Conservation (phyloP, 2,113 vertebrate genomes). For the Lipophrys pholis region DNA sequence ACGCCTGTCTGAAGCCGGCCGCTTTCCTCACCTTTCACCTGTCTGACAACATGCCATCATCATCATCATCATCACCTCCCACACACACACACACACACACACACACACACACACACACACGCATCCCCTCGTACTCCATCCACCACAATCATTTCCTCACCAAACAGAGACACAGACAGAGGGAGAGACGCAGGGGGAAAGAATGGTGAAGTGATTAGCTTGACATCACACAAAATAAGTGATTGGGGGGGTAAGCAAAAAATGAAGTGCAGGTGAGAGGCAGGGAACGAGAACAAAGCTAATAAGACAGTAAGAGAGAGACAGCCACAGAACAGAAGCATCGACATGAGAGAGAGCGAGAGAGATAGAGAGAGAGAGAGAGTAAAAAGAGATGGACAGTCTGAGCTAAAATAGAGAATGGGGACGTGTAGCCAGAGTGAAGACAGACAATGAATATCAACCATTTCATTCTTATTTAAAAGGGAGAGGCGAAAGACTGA, state of each 20-base stretch:
- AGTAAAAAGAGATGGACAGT: constrained; percentile 20
- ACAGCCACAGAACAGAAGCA: constrained; percentile 25
- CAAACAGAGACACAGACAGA: constrained; percentile 30
- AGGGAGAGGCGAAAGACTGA: constrained; percentile 25
- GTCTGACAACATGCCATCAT: constrained; percentile 52
- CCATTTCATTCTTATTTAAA: constrained; percentile 60
- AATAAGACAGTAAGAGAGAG: constrained; percentile 60
- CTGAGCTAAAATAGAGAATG: constrained; percentile 34
- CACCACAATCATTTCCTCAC: constrained; percentile 56
- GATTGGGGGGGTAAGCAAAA: constrained; percentile 42
- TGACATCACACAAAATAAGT: constrained; percentile 56
- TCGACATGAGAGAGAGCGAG: not conserved
- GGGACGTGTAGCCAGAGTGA: constrained; percentile 17
- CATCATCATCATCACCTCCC: constrained; percentile 21
- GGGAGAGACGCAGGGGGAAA: constrained; percentile 23
- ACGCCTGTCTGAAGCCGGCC: constrained; percentile 44
- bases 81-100: constrained; percentile 29
- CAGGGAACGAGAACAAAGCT: constrained; percentile 63
- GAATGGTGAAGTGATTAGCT: constrained; percentile 57
- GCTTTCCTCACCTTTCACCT: constrained; percentile 66
- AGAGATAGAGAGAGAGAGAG: not conserved
- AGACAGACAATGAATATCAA: constrained; percentile 59
- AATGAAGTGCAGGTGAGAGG: constrained; percentile 65
- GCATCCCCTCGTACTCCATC: constrained; percentile 34
- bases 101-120: constrained; percentile 14